These are phyloP conservation scores for Drosophila birchii DNA, from an alignment of 2,888 invertebrate genomes.

Conservation along the genomic window DNA sequence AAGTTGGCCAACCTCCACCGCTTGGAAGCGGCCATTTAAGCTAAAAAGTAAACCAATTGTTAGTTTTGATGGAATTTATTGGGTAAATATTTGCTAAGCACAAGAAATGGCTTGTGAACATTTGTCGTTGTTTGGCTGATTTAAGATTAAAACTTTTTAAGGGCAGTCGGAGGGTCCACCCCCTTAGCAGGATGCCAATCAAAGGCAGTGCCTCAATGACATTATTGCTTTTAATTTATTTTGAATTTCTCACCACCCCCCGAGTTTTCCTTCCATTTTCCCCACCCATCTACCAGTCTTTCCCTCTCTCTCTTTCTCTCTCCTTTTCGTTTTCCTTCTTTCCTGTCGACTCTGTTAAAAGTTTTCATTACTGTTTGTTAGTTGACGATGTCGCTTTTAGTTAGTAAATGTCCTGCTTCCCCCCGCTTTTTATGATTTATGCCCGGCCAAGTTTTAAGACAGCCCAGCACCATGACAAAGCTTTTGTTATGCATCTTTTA, in stretches of 20 bases:
- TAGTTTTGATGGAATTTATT: constrained; percentile 78
- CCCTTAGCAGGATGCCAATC: constrained; percentile 32
- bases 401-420: constrained; percentile 43
- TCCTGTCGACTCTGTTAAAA: constrained; percentile 38
- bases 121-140: constrained; percentile 60
- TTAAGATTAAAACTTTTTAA: constrained; percentile 65
- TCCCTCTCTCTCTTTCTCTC: background rate
- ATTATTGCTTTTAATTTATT: constrained; percentile 55
- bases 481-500: constrained; percentile 65
- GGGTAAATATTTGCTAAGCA: constrained; percentile 74
- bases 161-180: constrained; percentile 1
- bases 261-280: background rate
- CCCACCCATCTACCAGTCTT: no score
- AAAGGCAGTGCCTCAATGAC: constrained; percentile 40
- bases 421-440: constrained; percentile 55
- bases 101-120: constrained; percentile 69
- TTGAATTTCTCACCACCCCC: constrained; percentile 35
- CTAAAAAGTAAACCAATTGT: constrained; percentile 76
- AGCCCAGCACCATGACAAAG: constrained; percentile 54
- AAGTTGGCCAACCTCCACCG: constrained; percentile 8
- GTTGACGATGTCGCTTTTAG: constrained; percentile 54
- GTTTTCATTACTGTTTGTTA: constrained; percentile 52
- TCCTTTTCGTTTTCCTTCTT: background rate
- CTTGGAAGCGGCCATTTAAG: constrained; percentile 51
- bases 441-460: constrained; percentile 54